These are phyloP conservation scores for Rachycentron canadum DNA, from an alignment of 2,797 vertebrate species.

Conservation along the genomic window DNA sequence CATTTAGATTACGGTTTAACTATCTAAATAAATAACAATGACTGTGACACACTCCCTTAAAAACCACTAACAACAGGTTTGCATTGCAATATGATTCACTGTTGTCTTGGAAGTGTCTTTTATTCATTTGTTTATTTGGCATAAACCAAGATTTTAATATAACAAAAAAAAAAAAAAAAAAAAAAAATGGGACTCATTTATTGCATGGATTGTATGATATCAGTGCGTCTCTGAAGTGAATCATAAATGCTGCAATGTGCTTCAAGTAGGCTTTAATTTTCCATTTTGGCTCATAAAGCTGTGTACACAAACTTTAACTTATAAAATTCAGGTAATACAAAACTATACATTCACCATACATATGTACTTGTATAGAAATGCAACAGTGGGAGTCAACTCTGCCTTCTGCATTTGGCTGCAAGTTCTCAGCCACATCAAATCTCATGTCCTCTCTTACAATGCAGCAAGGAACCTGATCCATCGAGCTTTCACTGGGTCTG, in stretches of 20 bases:
- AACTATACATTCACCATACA: neutral
- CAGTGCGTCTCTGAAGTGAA: neutral
- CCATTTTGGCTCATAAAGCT: neutral
- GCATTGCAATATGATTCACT: neutral
- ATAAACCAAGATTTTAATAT: neutral
- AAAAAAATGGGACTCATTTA: neutral
- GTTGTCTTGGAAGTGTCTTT: neutral
- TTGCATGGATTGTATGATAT: neutral
- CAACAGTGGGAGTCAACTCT: no score
- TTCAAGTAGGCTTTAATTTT: neutral
- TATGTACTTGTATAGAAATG: neutral
- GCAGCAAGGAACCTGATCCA: neutral
- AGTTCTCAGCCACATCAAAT: neutral
- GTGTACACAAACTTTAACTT: neutral
- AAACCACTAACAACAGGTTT: neutral
- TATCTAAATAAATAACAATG: conserved; percentile 13
- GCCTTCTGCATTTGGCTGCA: neutral
- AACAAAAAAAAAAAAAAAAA: neutral
- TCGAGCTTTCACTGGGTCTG: neutral
- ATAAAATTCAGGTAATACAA: neutral
- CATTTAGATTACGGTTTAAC: conserved; percentile 38
- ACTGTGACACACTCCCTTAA: neutral
- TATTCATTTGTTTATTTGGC: neutral
- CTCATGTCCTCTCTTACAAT: neutral
- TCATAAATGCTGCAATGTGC: neutral